A percentile compares a stretch with the other conserved stretches of the same genome.
Conservation (phyloP, 2,888 invertebrate species). For the Subacronicta megacephala region DNA sequence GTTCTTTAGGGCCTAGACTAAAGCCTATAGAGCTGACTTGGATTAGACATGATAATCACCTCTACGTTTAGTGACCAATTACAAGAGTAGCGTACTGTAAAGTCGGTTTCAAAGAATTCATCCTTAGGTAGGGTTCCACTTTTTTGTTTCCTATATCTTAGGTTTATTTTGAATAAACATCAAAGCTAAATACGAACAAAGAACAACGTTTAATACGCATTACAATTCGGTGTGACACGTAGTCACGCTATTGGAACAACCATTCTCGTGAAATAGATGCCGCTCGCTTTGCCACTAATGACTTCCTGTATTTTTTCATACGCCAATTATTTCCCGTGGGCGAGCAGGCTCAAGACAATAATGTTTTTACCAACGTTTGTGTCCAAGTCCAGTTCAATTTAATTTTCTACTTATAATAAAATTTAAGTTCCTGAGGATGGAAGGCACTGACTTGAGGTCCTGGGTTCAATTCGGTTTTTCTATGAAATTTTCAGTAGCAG, state of each 20-base stretch:
- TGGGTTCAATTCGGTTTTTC: no score
- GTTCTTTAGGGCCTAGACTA: no score
- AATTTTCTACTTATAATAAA: constrained; percentile 57
- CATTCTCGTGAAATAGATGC: constrained; percentile 83
- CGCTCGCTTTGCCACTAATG: constrained; percentile 85
- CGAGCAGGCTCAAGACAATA: constrained; percentile 79
- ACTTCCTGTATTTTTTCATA: constrained; percentile 88
- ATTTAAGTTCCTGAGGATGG: constrained; percentile 7
- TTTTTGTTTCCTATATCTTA: no score
- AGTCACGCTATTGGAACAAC: constrained; percentile 59
- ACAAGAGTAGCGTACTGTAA: no score
- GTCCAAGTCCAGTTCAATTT: constrained; percentile 65
- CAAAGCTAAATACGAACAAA: neutral
- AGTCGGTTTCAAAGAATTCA: no score
- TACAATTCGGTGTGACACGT: constrained; percentile 71
- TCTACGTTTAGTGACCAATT: no score
- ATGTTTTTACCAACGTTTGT: constrained; percentile 58
- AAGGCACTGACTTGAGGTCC: no score
- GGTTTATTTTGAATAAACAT: no score
- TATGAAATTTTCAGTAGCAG: no score
- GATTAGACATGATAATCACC: no score
- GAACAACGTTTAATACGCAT: constrained; percentile 10
- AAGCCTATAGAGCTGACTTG: no score
- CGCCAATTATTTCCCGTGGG: constrained; percentile 85
- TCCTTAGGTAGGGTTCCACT: no score